Conservation (phyloP, 2,113 vertebrate species). For the Lagopus muta region DNA sequence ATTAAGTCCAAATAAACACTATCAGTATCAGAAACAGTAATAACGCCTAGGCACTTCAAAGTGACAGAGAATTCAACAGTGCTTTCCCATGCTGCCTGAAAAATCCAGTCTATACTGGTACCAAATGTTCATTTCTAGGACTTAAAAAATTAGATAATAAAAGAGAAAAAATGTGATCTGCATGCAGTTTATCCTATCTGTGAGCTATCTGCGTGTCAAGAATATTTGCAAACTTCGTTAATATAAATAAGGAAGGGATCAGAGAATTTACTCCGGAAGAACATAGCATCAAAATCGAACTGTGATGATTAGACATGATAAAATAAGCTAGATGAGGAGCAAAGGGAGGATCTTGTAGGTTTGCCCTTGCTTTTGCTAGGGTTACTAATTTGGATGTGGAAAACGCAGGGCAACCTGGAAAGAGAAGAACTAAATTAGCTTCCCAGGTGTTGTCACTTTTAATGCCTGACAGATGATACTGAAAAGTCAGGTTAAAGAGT, state of each 20-base stretch:
- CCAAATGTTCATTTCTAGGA: slow-evolving; percentile 52
- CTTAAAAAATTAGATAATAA: slow-evolving; percentile 39
- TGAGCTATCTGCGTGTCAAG: slow-evolving; percentile 38
- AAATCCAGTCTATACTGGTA: slow-evolving; percentile 49
- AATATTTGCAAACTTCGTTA: slow-evolving; percentile 40
- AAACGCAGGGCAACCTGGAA: slow-evolving; percentile 13
- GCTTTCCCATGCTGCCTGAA: slow-evolving; percentile 58
- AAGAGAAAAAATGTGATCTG: slow-evolving; percentile 18
- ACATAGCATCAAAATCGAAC: neutral
- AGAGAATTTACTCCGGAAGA: slow-evolving; percentile 23
- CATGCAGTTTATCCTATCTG: slow-evolving; percentile 58
- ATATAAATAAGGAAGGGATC: neutral
- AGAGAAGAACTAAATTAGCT: neutral
- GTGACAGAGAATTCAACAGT: slow-evolving; percentile 46
- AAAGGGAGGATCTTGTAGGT: neutral
- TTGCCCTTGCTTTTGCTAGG: slow-evolving; percentile 6
- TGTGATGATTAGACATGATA: neutral
- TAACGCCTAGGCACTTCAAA: slow-evolving; percentile 67
- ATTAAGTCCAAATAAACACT: slow-evolving; percentile 2
- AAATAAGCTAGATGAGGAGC: neutral
- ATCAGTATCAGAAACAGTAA: slow-evolving; percentile 30
- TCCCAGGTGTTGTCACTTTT: neutral
- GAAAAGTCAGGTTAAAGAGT: neutral
- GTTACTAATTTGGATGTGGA: neutral
- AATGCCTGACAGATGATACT: neutral